Base-by-base conservation (phyloP, 1,140 invertebrate genomes). In the Drosophila nasuta region DNA sequence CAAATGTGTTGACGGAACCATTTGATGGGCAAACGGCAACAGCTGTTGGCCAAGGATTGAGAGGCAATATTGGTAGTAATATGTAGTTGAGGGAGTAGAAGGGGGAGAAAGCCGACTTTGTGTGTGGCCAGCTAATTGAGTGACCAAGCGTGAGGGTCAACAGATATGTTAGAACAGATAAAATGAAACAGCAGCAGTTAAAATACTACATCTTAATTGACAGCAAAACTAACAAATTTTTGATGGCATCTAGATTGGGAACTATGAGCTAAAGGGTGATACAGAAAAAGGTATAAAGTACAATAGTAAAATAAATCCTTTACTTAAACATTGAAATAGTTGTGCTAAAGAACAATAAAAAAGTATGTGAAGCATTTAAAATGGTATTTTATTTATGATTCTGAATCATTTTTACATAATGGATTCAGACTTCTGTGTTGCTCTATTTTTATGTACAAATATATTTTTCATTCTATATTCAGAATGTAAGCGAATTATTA, bases 61-160 rank as follows among this genome's bases (percentile, higher is more conserved):
- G n/a, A 17, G 33, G 38, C 8, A 45, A 20, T 10, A 38, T 28
- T 2, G 17, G 56, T 2, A 11, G 20, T 25, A 25, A 25, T 3
- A 25, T 25, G 20, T 25, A 25, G 20, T 25, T 25, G 20, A 25
- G 1, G 17, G 15, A 17, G 43, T 3, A 28, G n/a, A 10, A 17
- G 57, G 7, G 1, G 20, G 8, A 33, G 20, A 3, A 33, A 13
- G n/a, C 7, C 38, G 20, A 2, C 67, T 41, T 52, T 71, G 73
- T 75, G 73, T 75, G 73, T 71, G 73, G 67, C 54, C 67, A 45
- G 41, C 68, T 65, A 75, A 75, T 75, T 75, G 68, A 75, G 68
- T 71, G 68, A 75, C 72, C 66, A 70, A 75, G 66, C 72, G 52
- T 70, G 58, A 75, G 72, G 72, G 72, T 75, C 66, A 75, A 75